Evolutionary conservation across 37 sponge, comb jelly and placozoan species (phyloP).

Genomic region (Chondrilla cf. caribensis): DNA sequence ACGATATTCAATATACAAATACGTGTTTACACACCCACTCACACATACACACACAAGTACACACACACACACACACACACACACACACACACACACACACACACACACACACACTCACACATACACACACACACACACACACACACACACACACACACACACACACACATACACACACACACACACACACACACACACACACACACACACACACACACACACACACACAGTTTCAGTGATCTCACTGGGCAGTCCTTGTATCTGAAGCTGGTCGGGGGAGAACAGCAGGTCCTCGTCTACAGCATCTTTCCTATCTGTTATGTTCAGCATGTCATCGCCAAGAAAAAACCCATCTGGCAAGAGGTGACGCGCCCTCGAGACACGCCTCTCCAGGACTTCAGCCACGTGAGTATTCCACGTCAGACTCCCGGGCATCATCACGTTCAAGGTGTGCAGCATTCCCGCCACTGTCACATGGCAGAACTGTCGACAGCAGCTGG

Average conservation of each 20-base stretch:
- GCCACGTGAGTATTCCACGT: neutral
- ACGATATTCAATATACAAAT: neutral
- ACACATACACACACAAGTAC: neutral
- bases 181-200: too few species aligned
- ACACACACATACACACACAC: too few species aligned
- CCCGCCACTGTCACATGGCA: neutral
- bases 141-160: too few species aligned
- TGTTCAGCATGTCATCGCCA: neutral
- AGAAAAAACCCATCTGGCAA: slow-evolving; percentile 7
- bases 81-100: too few species aligned
- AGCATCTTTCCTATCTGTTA: neutral
- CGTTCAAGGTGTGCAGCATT: neutral
- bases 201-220: too few species aligned
- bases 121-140: too few species aligned
- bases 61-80: too few species aligned
- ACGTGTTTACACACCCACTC: neutral
- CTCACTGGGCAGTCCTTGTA: slow-evolving; percentile 6
- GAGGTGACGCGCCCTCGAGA: neutral
- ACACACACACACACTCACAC: too few species aligned
- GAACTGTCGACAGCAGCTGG: neutral
- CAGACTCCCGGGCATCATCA: neutral
- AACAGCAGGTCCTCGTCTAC: neutral
- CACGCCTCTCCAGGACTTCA: neutral
- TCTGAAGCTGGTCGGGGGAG: neutral
- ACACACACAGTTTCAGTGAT: neutral